Conservation (phyloP, 1,140 invertebrate species). For the Drosophila lacteicornis region DNA sequence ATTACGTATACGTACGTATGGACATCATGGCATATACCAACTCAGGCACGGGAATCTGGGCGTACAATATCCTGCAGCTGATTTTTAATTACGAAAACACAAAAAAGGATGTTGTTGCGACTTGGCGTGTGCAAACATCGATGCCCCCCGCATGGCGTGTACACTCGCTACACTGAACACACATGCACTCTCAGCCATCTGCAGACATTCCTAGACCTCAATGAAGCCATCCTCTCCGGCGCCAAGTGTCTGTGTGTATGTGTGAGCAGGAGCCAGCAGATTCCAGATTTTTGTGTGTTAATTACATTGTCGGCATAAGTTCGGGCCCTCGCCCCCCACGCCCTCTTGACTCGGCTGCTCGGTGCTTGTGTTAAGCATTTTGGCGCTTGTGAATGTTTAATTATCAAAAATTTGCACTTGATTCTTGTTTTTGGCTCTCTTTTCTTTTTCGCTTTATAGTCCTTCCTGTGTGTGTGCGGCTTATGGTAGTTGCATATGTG, state of each 20-base stretch:
- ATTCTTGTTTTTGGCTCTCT: constrained; percentile 39
- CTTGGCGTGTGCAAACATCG: constrained; percentile 68
- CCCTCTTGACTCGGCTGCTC: constrained; percentile 32
- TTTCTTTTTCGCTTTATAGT: constrained; percentile 35
- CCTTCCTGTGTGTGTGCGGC: constrained; percentile 27
- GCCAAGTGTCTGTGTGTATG: constrained; percentile 10
- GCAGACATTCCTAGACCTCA: constrained; percentile 71
- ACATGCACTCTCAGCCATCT: constrained; percentile 16
- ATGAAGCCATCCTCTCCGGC: constrained; percentile 62
- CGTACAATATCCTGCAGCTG: constrained; percentile 77
- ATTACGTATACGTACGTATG: constrained; percentile 6
- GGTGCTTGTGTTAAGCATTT: constrained; percentile 75
- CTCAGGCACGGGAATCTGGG: constrained; percentile 47
- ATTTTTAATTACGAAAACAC: constrained; percentile 80
- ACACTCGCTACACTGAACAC: not conserved
- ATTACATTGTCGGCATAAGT: constrained; percentile 77
- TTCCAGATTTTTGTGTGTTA: constrained; percentile 81
- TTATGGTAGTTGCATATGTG: constrained; percentile 61
- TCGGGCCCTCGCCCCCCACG: constrained; percentile 21
- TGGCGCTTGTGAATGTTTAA: constrained; percentile 79
- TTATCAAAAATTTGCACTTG: constrained; percentile 80
- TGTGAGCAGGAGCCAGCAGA: constrained; percentile 63
- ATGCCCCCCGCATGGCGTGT: constrained; percentile 13
- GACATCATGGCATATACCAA: constrained; percentile 3
- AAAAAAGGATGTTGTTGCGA: constrained; percentile 74